Conservation (phyloP, 2,113 vertebrate genomes). For the Pseudolaguvia tuberculata region DNA sequence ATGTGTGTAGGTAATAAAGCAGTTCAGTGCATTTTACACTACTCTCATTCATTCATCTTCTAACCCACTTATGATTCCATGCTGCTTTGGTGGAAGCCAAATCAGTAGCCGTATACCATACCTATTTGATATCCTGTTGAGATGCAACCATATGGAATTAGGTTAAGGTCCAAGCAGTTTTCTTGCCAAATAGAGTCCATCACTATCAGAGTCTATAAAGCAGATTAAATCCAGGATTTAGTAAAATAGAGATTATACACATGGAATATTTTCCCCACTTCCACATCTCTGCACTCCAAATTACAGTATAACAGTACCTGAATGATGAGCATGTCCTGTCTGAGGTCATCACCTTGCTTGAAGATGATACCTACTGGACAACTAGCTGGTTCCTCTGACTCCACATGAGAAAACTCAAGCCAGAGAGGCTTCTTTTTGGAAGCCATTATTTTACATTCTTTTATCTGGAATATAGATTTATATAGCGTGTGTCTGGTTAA, state of each 20-base stretch:
- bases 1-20: no score
- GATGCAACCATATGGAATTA: conserved; percentile 76
- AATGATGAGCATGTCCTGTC: conserved; percentile 77
- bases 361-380: conserved; percentile 72
- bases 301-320: conserved; percentile 60
- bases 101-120: no score
- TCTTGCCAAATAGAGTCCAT: conserved; percentile 79
- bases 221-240: neutral
- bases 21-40: no score
- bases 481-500: neutral
- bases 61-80: no score
- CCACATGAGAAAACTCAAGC: conserved; percentile 69
- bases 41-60: no score
- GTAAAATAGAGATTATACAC: neutral
- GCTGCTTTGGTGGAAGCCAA: neutral
- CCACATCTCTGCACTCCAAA: neutral
- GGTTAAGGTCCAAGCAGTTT: conserved; percentile 69
- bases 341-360: conserved; percentile 76
- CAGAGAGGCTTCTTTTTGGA: conserved; percentile 77
- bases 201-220: conserved; percentile 63
- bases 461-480: conserved; percentile 50
- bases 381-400: conserved; percentile 48
- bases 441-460: conserved; percentile 73
- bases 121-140: conserved; percentile 73
- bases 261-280: neutral